Percentiles rank a stretch among this genome's conserved stretches.
Evolutionary conservation across 2,113 vertebrate species (phyloP).

Genomic region (Pelodiscus sinensis): DNA sequence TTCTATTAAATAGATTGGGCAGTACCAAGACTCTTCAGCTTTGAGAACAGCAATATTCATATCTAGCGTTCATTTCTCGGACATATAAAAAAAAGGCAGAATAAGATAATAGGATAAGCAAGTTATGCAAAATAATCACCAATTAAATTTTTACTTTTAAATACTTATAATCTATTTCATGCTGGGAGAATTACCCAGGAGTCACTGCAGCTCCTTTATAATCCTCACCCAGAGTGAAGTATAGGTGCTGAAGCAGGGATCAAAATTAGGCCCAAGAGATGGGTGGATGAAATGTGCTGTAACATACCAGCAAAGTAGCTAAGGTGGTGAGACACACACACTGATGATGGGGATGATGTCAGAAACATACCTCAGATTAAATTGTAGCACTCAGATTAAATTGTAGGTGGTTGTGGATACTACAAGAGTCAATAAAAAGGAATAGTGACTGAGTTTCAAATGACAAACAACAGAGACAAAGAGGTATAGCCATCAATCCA

Average conservation of each 20-base stretch:
- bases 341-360: not conserved
- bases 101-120: not conserved
- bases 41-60: not conserved
- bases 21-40: not conserved
- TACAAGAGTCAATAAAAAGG: not conserved
- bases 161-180: not conserved
- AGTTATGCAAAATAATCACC: not conserved
- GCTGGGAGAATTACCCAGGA: not conserved
- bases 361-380: not conserved
- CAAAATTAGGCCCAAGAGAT: not conserved
- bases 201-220: constrained; percentile 24
- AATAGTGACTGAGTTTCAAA: not conserved
- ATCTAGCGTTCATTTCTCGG: not conserved
- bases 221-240: not conserved
- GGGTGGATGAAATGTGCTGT: not conserved
- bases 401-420: not conserved
- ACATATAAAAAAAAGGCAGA: not conserved
- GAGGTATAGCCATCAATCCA: not conserved
- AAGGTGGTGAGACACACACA: not conserved
- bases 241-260: not conserved
- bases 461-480: not conserved
- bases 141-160: not conserved
- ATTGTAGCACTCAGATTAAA: not conserved
- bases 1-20: not conserved
- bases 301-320: not conserved